Base-by-base conservation (phyloP, 2,797 vertebrate species). In the Pseudomugil gertrudae region DNA sequence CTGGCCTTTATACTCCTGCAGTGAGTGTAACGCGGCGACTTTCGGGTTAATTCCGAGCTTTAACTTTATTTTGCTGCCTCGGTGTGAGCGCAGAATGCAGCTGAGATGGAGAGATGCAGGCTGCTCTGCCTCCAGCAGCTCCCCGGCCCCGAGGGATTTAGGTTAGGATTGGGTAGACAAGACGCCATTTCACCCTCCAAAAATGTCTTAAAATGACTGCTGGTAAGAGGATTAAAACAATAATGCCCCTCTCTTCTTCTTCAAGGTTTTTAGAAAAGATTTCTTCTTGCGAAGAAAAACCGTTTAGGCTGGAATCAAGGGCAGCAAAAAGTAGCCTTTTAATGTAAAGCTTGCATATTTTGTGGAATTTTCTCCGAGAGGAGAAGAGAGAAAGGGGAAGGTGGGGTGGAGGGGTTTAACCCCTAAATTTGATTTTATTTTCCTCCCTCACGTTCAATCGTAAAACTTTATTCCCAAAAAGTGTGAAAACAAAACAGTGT, bases 161-260 rank as follows among this genome's bases (percentile, higher is more conserved):
- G 92, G 94, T 93, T 95, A 89, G 95, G 94, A 95, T 94, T 94
- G 93, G 90, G 90, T 90, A 95, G 94, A 96, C 94, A 95, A 93
- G 95, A 95, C 93, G 95, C 95, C 95, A 95, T 95, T 95, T 95
- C 95, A 95, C 95, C 94, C 95, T 95, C 94, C 93, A 94, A 95
- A 91, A 94, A 94, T 93, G 95, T 95, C 95, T 96, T 94, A 93
- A 96, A 96, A 95, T 96, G 95, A 96, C 95, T 95, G 95, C 95
- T 94, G 94, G 92, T 98, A 99, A 98, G 96, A 98, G 97, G 97
- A 98, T 98, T 99, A 99, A 96, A 96, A 95, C 92, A 95, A 96
- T 98, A 97, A 98, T 96, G 95, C 96, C 94, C 94, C 95, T 96
- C 96, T 96, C 95, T 96, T 96, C 95, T 96, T 95, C 95, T 96